phyloP scores from a whole-genome alignment of 2,888 invertebrate genomes.

The Lithophane ornitopus region DNA sequence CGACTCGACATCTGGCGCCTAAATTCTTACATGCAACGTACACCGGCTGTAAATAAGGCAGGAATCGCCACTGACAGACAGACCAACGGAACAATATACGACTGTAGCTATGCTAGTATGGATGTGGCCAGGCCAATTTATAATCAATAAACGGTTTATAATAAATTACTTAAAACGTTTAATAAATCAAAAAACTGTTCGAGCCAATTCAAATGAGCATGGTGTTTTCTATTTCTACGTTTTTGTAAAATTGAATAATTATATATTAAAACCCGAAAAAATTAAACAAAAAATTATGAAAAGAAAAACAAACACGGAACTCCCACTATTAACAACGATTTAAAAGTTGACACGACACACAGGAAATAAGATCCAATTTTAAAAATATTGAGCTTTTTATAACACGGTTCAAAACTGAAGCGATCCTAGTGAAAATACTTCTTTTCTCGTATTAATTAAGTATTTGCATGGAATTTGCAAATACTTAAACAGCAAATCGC shows the following conservation, averaged over 20 bases:
- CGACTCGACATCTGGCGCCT: constrained; percentile 85
- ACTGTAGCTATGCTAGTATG: constrained; percentile 59
- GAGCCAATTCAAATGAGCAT: constrained; percentile 38
- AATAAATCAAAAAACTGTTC: constrained; percentile 55
- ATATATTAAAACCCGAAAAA: background rate
- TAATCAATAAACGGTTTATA: constrained; percentile 39
- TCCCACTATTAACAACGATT: constrained; percentile 4
- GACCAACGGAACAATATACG: constrained; percentile 61
- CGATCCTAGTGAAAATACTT: background rate
- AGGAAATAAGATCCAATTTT: background rate
- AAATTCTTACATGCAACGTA: constrained; percentile 81
- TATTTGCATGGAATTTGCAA: constrained; percentile 18
- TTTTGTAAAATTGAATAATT: constrained; percentile 24
- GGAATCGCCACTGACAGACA: constrained; percentile 74
- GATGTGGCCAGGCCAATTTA: constrained; percentile 57
- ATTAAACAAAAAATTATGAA: background rate
- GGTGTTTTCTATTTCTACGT: constrained; percentile 14
- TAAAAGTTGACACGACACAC: background rate
- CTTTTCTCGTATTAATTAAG: background rate
- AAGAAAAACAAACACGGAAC: constrained; percentile 9
- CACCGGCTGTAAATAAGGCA: constrained; percentile 70
- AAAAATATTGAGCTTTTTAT: background rate
- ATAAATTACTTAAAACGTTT: constrained; percentile 37
- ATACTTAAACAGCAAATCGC: constrained; percentile 22
- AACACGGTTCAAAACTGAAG: background rate